A percentile compares a stretch with the other conserved stretches of the same genome.
These are phyloP conservation scores for Ctenodactylus gundi DNA, from an alignment of 2,113 vertebrate species.

Conservation along the genomic window DNA sequence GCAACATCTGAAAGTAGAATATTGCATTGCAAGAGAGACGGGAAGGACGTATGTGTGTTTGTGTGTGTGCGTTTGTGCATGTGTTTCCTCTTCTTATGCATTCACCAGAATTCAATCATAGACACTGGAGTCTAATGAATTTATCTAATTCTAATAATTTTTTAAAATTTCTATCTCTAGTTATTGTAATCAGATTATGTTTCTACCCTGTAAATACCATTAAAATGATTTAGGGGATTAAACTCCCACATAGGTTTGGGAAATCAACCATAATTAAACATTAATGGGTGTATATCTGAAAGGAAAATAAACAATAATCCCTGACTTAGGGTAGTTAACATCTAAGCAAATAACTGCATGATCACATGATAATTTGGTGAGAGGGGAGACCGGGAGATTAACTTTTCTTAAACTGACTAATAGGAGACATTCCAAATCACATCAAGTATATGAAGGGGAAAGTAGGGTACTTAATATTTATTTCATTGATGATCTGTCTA, in stretches of 20 bases:
- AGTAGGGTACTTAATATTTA: background rate
- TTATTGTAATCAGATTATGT: no score
- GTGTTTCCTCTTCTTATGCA: background rate
- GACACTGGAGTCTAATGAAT: no score
- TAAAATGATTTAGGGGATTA: background rate
- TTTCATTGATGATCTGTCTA: background rate
- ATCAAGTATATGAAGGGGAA: background rate
- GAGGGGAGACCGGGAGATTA: no score
- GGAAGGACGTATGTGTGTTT: no score
- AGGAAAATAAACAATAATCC: background rate
- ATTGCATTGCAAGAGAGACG: background rate
- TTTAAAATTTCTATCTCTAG: no score
- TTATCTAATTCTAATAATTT: background rate
- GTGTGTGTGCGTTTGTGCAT: background rate
- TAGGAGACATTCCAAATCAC: background rate
- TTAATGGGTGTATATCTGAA: background rate
- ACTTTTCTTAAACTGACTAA: background rate
- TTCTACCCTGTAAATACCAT: background rate
- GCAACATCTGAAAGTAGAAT: background rate
- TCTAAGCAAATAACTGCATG: background rate
- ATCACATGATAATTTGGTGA: background rate
- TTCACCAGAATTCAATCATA: accelerated
- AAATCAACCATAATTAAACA: background rate
- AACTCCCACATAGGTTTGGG: background rate
- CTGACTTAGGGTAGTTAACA: no score